These are phyloP conservation scores for Sylvilagus floridanus DNA, from an alignment of 2,797 vertebrate species.

Conservation along the genomic window DNA sequence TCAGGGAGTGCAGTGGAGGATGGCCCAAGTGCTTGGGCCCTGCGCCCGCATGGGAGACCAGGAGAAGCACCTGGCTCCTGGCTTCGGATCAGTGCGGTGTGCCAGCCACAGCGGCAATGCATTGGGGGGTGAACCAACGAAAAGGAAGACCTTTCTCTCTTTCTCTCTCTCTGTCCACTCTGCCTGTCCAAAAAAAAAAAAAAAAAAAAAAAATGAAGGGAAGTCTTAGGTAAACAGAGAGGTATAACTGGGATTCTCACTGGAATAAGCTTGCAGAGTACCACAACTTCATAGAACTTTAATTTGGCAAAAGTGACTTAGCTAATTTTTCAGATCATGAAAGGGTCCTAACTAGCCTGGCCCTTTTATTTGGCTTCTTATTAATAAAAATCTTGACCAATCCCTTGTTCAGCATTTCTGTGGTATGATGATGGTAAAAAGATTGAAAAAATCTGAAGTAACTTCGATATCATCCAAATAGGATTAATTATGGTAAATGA, in stretches of 20 bases:
- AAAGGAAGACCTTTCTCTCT: too few relatives aligned
- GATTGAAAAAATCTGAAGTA: constrained; percentile 44
- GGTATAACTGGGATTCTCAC: constrained; percentile 65
- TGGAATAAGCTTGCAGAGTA: constrained; percentile 67
- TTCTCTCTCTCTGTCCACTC: too few relatives aligned
- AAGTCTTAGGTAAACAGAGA: constrained; percentile 71
- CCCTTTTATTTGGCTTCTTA: constrained; percentile 55
- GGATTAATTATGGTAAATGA: constrained; percentile 41
- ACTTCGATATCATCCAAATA: constrained; percentile 18
- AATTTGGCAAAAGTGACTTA: constrained; percentile 79
- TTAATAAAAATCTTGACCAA: constrained; percentile 57
- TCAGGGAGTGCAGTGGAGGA: too few relatives aligned
- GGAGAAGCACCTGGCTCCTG: too few relatives aligned
- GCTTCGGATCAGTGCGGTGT: too few relatives aligned
- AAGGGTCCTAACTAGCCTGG: constrained; percentile 59
- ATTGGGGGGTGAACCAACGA: too few relatives aligned
- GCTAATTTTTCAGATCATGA: constrained; percentile 65
- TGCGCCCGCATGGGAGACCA: too few relatives aligned
- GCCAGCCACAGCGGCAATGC: too few relatives aligned
- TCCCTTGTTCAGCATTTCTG: constrained; percentile 11
- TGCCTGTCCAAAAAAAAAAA: too few relatives aligned
- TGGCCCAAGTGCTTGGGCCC: too few relatives aligned
- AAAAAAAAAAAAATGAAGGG: constrained; percentile 16
- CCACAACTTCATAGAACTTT: constrained; percentile 65
- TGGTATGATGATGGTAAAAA: constrained; percentile 17